Percentiles rank a stretch among this genome's conserved stretches.
These are phyloP conservation scores for Lampris incognitus DNA, from an alignment of 2,113 vertebrate species.

Conservation along the genomic window DNA sequence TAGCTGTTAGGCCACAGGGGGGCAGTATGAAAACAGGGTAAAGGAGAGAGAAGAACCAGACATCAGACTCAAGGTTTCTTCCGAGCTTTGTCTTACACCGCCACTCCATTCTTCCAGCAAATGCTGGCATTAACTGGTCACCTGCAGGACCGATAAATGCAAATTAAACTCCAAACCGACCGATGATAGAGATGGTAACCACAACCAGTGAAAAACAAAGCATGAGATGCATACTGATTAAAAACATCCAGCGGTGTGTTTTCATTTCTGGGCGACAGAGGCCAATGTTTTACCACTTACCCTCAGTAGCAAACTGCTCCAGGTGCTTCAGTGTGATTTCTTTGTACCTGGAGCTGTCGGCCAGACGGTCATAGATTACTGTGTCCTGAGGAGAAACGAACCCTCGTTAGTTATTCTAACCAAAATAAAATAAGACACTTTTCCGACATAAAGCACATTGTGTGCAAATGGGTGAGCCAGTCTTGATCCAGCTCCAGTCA, in stretches of 20 bases:
- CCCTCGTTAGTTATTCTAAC: constrained; percentile 40
- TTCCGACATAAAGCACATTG: not conserved
- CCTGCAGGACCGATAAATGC: not conserved
- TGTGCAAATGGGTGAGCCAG: not conserved
- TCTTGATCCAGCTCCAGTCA: not conserved
- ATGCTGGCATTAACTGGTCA: not conserved
- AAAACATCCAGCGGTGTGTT: not conserved
- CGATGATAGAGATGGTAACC: not conserved
- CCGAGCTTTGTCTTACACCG: constrained; percentile 11
- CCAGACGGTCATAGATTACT: constrained; percentile 96
- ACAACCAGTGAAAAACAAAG: not conserved
- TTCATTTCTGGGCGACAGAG: constrained; percentile 46
- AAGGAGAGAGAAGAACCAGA: not conserved
- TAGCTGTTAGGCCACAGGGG: constrained; percentile 65
- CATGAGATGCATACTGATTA: not conserved
- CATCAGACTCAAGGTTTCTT: constrained; percentile 23
- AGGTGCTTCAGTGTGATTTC: constrained; percentile 98
- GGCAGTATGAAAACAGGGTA: constrained; percentile 64
- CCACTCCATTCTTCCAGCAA: not conserved
- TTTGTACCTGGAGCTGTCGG: constrained; percentile 96
- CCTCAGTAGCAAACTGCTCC: constrained; percentile 98
- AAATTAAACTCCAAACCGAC: not conserved
- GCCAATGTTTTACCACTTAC: constrained; percentile 79
- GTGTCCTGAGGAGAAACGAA: constrained; percentile 88
- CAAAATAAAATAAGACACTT: constrained; percentile 20